Evolutionary conservation across 2,888 invertebrate genomes (phyloP), one percentile per base, ranked within the genome.

Genomic region (Balanococcus diminutus): DNA sequence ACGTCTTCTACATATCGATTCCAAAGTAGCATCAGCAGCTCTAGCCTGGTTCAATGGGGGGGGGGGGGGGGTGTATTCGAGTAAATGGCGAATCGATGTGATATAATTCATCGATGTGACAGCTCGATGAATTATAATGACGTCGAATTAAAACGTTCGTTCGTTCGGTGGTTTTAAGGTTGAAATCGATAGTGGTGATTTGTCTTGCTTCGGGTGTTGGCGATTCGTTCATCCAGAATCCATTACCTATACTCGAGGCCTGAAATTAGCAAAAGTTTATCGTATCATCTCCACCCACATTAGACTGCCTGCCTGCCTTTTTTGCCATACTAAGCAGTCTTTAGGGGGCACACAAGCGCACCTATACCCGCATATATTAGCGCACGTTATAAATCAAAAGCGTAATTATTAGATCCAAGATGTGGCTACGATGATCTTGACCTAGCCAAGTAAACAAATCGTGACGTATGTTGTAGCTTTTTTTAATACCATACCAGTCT

Each of bases 361-460:
- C 16, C 6, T 1, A 67, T 72, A 72, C 72, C 72, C 72, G 72
- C 72, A 72, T 72, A 72, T 31, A 72, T 72, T 72, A 72, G 72
- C 28, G 31, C 25, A 25, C 67, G 32, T 32, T 16, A 16, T 72
- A 72, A 72, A 72, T 72, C 72, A 72, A 61, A 72, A 31, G 72
- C 72, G 72, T 72, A 72, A 72, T 72, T 72, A 72, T 32, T 31
- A 61, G 61, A 22, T 9, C n/a, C 9, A 9, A 25, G 11, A 56
- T 56, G 61, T 14, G 25, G 72, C 31, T 28, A 72, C 25, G 28
- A 1, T 25, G 72, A 72, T 72, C 72, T 72, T 72, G 72, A 72
- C 72, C 72, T 72, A 72, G 72, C 72, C 72, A 32, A 32, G 72
- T 72, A 72, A 72, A 72, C 72, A 72, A 72, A 72, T 72, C 72